Base-by-base conservation (phyloP, 2,888 invertebrate genomes). In the Ophonus ardosiacus region DNA sequence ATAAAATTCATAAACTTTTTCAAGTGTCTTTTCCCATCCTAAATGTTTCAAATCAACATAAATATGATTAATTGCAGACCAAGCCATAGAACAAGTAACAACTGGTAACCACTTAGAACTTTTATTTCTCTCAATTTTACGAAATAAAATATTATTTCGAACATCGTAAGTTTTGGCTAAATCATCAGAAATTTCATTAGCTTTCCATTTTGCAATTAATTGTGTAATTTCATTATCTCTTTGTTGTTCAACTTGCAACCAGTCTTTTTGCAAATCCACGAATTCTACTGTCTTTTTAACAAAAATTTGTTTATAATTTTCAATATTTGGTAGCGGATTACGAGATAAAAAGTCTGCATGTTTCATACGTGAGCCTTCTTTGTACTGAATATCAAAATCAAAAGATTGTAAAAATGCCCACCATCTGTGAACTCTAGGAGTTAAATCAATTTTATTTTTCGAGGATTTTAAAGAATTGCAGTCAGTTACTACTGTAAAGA, bases 401-500 rank as follows among this genome's bases (percentile, higher is more conserved):
- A 85, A 87, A 4, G 68, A 24, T 74, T 88, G 87, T 40, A 88
- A 85, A 81, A 87, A 87, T 15, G 87, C 80, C 87, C 87, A 88
- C 87, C 87, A 31, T 31, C 31, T 31, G 31, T 31, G 5, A 31
- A 31, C 31, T 31, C 31, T 31, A 31, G 31, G 31, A 88, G 84
- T 86, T 40, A 89, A 76, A 56, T 56, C 86, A 17, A 82, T 86
- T 82, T 88, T 87, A 1, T 51, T 85, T 61, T 85, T 83, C 0
- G 87, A 85, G 7, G 86, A 85, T 65, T 86, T 87, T n/a, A 88
- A 81, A 7, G 87, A 87, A 63, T 88, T 87, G 76, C 88, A 89
- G 80, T 90, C 90, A 6, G 89, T 90, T 1, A 88, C 85, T 0
- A 90, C 86, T n/a, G 24, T 24, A 10, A 78, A 78, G 7, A 56